Percentiles rank a stretch among this genome's conserved stretches.
Conservation (phyloP, 2,113 vertebrate genomes). For the Brachionichthys hirsutus region DNA sequence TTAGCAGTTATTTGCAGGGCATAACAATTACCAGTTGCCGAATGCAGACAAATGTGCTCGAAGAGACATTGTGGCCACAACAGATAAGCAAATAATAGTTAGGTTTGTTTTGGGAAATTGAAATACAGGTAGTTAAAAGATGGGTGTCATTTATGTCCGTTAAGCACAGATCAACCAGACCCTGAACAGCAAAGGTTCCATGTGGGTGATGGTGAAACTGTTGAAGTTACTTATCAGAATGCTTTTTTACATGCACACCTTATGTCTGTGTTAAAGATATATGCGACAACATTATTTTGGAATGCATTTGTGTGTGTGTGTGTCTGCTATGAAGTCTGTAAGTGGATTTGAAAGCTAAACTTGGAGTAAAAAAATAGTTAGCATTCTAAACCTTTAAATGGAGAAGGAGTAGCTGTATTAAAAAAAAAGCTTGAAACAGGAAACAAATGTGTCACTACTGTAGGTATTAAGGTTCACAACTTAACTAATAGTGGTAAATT, state of each 20-base stretch:
- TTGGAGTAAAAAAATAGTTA: too few relatives aligned
- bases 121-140: background rate
- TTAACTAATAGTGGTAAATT: slow-evolving; percentile 31
- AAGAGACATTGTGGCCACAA: background rate
- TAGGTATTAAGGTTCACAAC: slow-evolving; percentile 3
- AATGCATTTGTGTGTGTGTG: background rate
- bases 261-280: background rate
- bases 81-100: background rate
- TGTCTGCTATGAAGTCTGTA: background rate
- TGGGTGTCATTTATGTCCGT: background rate
- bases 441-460: slow-evolving; percentile 1
- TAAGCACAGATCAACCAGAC: slow-evolving; percentile 3
- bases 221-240: background rate
- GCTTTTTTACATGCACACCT: background rate
- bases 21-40: background rate
- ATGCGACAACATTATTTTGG: background rate
- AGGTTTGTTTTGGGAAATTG: background rate
- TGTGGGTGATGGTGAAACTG: background rate
- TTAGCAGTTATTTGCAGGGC: background rate
- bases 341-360: background rate
- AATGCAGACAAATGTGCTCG: slow-evolving; percentile 6
- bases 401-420: too few relatives aligned
- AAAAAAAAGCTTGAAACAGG: too few relatives aligned
- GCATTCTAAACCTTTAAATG: too few relatives aligned
- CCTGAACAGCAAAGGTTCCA: background rate